Evolutionary conservation across 2,888 invertebrate species (phyloP), one percentile per base, ranked within the genome.

Genomic region (Zonitis immaculata): DNA sequence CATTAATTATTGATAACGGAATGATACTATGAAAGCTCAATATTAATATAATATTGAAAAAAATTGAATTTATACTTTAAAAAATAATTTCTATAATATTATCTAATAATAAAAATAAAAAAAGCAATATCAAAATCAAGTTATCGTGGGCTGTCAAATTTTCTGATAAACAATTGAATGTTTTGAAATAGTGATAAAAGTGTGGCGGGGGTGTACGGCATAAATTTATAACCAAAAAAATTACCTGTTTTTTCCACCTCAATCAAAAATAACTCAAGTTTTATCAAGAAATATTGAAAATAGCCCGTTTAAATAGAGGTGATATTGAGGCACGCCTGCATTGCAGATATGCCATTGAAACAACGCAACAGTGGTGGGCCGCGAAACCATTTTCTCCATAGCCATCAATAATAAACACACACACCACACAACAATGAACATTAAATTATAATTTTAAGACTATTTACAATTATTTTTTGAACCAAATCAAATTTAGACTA

Each of bases 321-420:
- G 69, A 66, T 65, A 69, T 65, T 68, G 64, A 71, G 74, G 73
- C 75, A 75, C 75, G 75, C 76, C 76, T 76, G 76, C 76, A 76
- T 76, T 76, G 76, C 75, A 70, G 75, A 75, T 74, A 74, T 65
- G 63, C 66, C 74, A 70, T 73, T 71, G 71, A 73, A 73, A 72
- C 74, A 75, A 75, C 75, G 76, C 75, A 76, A 71, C 71, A 71
- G 73, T 74, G 74, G 74, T 73, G 74, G 72, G 74, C 74, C 71
- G 73, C 72, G 75, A 75, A 75, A 75, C 76, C 75, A 76, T 76
- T 75, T 76, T 76, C 71, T 70, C 65, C 63, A 66, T 60, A 69
- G 72, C 73, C 73, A 73, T 75, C 72, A 72, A 72, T 68, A 63
- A 56, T 55, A 51, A 66, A 68, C 28, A 22, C 35, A 22, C 35